A percentile compares a stretch with the other conserved stretches of the same genome.
phyloP scores from a whole-genome alignment of 1,140 invertebrate species.

The Tetragnatha versicolor region DNA sequence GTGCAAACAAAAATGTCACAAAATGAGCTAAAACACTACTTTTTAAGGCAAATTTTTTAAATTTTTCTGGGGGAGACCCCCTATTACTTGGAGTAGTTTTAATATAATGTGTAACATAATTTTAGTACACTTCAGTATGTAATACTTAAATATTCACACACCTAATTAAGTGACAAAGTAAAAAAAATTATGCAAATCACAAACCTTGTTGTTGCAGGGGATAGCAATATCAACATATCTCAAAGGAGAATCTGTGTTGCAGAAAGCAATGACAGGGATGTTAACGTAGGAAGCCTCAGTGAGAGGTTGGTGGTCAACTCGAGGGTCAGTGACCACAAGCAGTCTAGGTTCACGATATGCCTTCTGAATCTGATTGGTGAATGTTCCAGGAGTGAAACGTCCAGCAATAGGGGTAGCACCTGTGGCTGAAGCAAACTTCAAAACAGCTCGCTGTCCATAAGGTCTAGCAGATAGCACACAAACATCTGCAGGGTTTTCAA shows the following conservation, averaged over 20 bases:
- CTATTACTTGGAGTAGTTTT: too few species aligned
- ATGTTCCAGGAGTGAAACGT: conserved; percentile 98
- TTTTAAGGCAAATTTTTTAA: too few species aligned
- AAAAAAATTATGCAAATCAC: not conserved
- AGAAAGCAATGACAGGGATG: conserved; percentile 98
- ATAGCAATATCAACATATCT: conserved; percentile 98
- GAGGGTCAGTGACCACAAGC: conserved; percentile 94
- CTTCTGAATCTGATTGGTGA: conserved; percentile 95
- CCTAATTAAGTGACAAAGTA: too few species aligned
- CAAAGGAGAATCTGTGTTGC: conserved; percentile 94
- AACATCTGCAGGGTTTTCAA: conserved; percentile 95
- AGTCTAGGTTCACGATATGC: conserved; percentile 98
- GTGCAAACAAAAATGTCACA: too few species aligned
- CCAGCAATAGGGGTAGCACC: conserved; percentile 98
- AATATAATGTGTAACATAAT: too few species aligned
- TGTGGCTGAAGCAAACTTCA: conserved; percentile 98
- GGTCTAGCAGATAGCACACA: conserved; percentile 95
- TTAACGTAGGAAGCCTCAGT: conserved; percentile 99
- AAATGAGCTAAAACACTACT: too few species aligned
- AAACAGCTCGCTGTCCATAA: conserved; percentile 95
- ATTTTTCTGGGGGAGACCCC: too few species aligned
- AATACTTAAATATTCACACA: too few species aligned
- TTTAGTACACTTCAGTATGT: too few species aligned
- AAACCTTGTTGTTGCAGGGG: conserved; percentile 96
- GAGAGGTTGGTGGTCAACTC: conserved; percentile 95